Evolutionary conservation across 1,140 invertebrate genomes (phyloP).

Genomic region (Luehdorfia chinensis): DNA sequence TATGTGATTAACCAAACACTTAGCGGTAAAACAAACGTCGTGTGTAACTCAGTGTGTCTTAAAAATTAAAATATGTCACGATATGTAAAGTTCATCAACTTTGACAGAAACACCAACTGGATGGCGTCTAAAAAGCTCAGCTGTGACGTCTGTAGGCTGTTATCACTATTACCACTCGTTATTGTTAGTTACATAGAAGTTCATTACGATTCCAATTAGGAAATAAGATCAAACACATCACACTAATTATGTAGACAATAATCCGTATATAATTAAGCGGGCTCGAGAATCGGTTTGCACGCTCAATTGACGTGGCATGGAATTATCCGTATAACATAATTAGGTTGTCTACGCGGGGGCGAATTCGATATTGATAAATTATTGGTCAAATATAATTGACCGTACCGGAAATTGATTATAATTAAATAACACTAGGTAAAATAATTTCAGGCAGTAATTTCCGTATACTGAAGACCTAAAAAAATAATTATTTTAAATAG

Average conservation of each 20-base stretch:
- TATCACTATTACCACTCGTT: too few species aligned
- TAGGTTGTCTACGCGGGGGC: not conserved
- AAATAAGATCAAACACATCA: slow-evolving; percentile 13
- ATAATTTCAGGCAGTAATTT: not conserved
- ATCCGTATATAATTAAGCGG: slow-evolving; percentile 17
- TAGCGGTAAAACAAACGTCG: too few species aligned
- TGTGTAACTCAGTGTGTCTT: too few species aligned
- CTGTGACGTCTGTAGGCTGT: too few species aligned
- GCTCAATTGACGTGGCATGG: slow-evolving; percentile 4
- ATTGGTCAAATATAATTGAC: slow-evolving; percentile 1
- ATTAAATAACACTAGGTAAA: not conserved
- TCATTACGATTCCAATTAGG: slow-evolving; percentile 10
- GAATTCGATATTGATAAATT: slow-evolving; percentile 8
- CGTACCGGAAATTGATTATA: not conserved
- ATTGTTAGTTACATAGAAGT: not conserved
- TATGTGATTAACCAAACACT: too few species aligned
- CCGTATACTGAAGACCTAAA: too few species aligned
- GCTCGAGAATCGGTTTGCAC: slow-evolving; percentile 8
- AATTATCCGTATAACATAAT: slow-evolving; percentile 15
- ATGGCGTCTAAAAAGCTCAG: too few species aligned
- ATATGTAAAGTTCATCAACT: too few species aligned
- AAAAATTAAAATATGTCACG: too few species aligned
- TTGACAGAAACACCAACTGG: too few species aligned
- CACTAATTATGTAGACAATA: slow-evolving; percentile 18
- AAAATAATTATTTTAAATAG: too few species aligned